Evolutionary conservation across 2,888 invertebrate species (phyloP).

Genomic region (Euplexia lucipara): DNA sequence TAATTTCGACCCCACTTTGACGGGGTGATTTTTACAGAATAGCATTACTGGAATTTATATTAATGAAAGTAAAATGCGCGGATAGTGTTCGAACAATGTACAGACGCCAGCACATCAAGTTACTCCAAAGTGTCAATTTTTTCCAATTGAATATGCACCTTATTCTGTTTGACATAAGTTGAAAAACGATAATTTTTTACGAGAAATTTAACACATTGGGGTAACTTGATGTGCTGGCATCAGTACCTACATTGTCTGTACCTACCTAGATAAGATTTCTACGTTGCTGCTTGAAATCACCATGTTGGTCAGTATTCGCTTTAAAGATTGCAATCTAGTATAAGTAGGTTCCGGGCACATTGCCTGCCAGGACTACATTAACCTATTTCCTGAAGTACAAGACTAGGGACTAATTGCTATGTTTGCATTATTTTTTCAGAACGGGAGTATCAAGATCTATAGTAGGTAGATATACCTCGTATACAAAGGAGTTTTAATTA

Average conservation of each 20-base stretch:
- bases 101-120: no score
- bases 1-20: no score
- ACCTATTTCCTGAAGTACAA: constrained; percentile 18
- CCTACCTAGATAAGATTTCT: not conserved
- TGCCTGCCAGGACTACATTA: constrained; percentile 35
- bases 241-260: no score
- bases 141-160: no score
- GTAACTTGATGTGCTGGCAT: no score
- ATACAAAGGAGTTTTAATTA: not conserved
- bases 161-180: no score
- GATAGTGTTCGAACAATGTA: not conserved
- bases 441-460: not conserved
- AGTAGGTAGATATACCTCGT: not conserved
- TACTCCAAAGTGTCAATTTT: no score
- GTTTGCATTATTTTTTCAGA: constrained; percentile 11
- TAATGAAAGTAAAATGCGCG: not conserved
- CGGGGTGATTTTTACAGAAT: no score
- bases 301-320: not conserved
- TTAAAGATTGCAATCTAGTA: constrained; percentile 27
- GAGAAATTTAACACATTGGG: no score
- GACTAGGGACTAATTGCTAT: constrained; percentile 13
- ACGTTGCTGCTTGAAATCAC: not conserved
- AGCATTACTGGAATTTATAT: no score
- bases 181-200: no score
- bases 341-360: constrained; percentile 7